A percentile compares a stretch with the other conserved stretches of the same genome.
These are phyloP conservation scores for Argopecten irradians DNA, from an alignment of 1,140 invertebrate genomes.

Conservation along the genomic window DNA sequence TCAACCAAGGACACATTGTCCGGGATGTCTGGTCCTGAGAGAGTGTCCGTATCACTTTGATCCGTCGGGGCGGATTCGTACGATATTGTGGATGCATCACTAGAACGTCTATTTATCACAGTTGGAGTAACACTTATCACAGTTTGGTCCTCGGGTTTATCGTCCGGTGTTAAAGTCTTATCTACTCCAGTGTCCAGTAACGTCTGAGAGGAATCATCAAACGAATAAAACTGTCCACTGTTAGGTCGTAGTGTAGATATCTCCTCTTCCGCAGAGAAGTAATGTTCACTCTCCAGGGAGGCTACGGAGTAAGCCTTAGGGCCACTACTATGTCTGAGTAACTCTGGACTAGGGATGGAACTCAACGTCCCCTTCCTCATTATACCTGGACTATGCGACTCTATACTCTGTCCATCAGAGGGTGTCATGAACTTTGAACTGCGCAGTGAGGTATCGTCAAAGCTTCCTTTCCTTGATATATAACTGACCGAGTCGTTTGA, in stretches of 20 bases:
- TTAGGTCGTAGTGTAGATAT: constrained; percentile 13
- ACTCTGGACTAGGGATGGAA: constrained; percentile 56
- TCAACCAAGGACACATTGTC: constrained; percentile 85
- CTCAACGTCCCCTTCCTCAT: constrained; percentile 39
- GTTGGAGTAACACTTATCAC: constrained; percentile 31
- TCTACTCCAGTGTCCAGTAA: background rate
- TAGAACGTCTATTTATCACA: constrained; percentile 25
- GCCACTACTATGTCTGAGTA: constrained; percentile 49
- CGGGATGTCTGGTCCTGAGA: constrained; percentile 30
- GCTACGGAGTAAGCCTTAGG: constrained; percentile 51
- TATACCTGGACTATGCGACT: background rate
- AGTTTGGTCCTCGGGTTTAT: constrained; percentile 13
- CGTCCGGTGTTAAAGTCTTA: background rate
- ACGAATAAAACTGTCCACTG: background rate
- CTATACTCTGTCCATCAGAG: background rate
- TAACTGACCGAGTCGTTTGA: constrained; percentile 10
- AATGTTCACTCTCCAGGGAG: constrained; percentile 68
- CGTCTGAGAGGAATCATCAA: background rate
- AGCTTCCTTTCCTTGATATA: constrained; percentile 34
- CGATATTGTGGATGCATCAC: constrained; percentile 79
- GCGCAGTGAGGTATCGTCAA: constrained; percentile 10
- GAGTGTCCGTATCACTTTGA: constrained; percentile 35
- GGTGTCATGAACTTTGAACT: background rate
- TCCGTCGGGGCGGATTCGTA: constrained; percentile 92
- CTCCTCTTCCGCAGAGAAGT: constrained; percentile 70